phyloP scores from a whole-genome alignment of 2,113 vertebrate genomes.

The Sinocyclocheilus rhinocerous region DNA sequence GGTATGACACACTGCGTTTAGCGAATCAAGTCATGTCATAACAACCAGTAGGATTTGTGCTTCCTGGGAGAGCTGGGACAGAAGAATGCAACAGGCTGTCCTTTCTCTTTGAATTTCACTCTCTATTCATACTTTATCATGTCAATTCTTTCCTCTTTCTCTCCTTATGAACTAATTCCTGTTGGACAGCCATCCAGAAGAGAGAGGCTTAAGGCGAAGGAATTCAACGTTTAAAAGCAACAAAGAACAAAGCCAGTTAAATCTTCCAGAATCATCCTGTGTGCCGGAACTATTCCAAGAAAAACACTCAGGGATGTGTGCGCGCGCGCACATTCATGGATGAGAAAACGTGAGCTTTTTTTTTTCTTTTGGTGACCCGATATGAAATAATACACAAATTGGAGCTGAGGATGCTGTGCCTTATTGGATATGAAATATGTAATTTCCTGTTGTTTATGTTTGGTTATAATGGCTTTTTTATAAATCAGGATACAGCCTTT shows the following conservation, averaged over 20 bases:
- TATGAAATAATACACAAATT: slow-evolving; percentile 57
- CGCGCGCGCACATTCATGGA: neutral
- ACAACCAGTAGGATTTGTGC: slow-evolving; percentile 32
- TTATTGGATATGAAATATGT: slow-evolving; percentile 59
- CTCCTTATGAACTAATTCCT: slow-evolving; percentile 24
- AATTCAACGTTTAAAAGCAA: slow-evolving; percentile 36
- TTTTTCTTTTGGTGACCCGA: slow-evolving; percentile 43
- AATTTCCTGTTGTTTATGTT: slow-evolving; percentile 61
- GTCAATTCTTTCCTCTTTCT: slow-evolving; percentile 39
- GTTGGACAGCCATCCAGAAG: slow-evolving; percentile 19
- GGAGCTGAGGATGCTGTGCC: slow-evolving; percentile 40
- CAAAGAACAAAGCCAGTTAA: slow-evolving; percentile 43
- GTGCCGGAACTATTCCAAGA: slow-evolving; percentile 25
- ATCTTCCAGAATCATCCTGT: slow-evolving; percentile 19
- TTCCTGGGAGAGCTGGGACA: slow-evolving; percentile 27
- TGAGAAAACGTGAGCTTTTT: neutral
- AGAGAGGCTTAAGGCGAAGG: slow-evolving; percentile 31
- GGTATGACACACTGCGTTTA: slow-evolving; percentile 27
- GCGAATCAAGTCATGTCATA: slow-evolving; percentile 26
- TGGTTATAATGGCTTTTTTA: slow-evolving; percentile 50
- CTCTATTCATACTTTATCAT: slow-evolving; percentile 17
- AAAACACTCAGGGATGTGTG: slow-evolving; percentile 20
- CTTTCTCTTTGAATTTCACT: slow-evolving; percentile 29
- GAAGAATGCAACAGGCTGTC: neutral
- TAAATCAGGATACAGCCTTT: slow-evolving; percentile 55